Percentiles rank a stretch among this genome's conserved stretches.
Evolutionary conservation across 2,888 invertebrate species (phyloP).

Genomic region (Stegana nigrithorax): DNA sequence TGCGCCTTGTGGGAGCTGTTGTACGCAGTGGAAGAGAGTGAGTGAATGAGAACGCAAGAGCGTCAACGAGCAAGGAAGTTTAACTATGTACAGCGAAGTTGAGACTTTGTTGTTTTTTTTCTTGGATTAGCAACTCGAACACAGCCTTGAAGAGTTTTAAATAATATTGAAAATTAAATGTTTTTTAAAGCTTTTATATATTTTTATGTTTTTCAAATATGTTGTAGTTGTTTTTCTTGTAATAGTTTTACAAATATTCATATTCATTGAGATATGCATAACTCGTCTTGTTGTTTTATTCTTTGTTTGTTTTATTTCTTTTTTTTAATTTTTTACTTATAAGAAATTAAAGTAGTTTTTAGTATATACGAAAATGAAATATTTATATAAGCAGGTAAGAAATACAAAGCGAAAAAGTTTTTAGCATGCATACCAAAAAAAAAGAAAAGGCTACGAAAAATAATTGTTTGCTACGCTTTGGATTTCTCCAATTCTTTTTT

Average conservation of each 20-base stretch:
- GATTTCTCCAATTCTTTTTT: not conserved
- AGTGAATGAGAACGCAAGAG: not conserved
- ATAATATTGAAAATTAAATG: slow-evolving; percentile 25
- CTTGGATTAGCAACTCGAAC: not conserved
- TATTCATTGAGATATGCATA: no score
- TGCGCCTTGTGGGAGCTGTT: not conserved
- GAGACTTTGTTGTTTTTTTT: slow-evolving; percentile 1
- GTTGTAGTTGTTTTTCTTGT: slow-evolving; percentile 61
- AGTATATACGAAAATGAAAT: slow-evolving; percentile 33
- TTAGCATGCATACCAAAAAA: no score
- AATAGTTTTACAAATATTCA: no score
- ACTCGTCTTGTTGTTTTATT: no score
- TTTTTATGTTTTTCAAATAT: slow-evolving; percentile 65
- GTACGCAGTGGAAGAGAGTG: not conserved
- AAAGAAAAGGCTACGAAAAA: no score
- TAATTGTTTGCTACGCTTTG: no score
- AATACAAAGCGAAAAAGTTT: not conserved
- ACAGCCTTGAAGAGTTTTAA: slow-evolving; percentile 10
- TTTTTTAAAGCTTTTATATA: slow-evolving; percentile 29
- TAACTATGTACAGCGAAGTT: slow-evolving; percentile 18
- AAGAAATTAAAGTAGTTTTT: slow-evolving; percentile 27
- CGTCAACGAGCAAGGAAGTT: slow-evolving; percentile 2
- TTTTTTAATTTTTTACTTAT: slow-evolving; percentile 21
- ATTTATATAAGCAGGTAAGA: not conserved
- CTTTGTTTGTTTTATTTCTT: slow-evolving; percentile 13